These are phyloP conservation scores for Metopolophium dirhodum DNA, from an alignment of 1,140 invertebrate genomes.

Conservation along the genomic window DNA sequence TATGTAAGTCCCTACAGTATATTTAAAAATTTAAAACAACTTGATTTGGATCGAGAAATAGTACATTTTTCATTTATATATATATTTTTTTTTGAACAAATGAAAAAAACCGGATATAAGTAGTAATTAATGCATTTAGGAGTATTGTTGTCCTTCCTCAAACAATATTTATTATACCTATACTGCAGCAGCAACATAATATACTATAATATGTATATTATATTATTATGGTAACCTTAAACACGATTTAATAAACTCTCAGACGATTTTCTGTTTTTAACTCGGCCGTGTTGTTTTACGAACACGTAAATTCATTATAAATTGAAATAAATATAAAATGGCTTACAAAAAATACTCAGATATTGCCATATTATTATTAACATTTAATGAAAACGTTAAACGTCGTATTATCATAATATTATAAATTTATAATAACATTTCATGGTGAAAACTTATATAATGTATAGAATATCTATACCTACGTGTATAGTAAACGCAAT, in stretches of 20 bases:
- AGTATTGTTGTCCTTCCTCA: background rate
- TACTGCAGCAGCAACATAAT: background rate
- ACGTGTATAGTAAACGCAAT: background rate
- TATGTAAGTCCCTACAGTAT: too few relatives aligned
- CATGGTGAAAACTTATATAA: background rate
- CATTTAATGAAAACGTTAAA: background rate
- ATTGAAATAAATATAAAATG: background rate
- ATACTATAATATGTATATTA: too few relatives aligned
- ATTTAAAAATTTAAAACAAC: background rate
- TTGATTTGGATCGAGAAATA: background rate
- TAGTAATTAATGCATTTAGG: background rate
- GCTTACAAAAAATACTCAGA: background rate
- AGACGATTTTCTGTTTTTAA: background rate
- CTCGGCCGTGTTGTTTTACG: background rate
- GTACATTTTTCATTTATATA: background rate
- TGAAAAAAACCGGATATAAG: background rate
- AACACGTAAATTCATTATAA: background rate
- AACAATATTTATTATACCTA: background rate
- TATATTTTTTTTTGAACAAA: background rate
- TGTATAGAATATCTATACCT: background rate
- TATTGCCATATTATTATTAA: background rate
- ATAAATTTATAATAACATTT: background rate
- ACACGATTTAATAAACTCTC: too few relatives aligned
- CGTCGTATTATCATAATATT: background rate
- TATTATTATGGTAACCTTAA: too few relatives aligned